A percentile compares a stretch with the other conserved stretches of the same genome.
phyloP scores from a whole-genome alignment of 2,113 vertebrate genomes.

The Dicentrarchus labrax region DNA sequence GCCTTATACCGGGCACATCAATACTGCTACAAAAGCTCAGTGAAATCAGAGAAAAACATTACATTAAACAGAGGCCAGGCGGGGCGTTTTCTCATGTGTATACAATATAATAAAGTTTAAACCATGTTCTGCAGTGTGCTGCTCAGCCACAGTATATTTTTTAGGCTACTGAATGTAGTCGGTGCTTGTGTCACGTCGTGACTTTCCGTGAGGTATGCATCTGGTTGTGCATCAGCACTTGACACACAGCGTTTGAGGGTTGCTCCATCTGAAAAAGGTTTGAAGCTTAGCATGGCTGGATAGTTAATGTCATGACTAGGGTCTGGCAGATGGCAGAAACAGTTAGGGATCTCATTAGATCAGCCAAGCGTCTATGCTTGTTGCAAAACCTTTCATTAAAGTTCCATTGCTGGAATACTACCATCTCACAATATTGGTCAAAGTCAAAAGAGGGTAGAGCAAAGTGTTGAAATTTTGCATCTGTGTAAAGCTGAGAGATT shows the following conservation, averaged over 20 bases:
- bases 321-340: slow-evolving; percentile 88
- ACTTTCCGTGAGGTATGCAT: slow-evolving; percentile 35
- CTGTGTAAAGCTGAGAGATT: slow-evolving; percentile 58
- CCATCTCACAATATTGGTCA: slow-evolving; percentile 80
- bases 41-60: slow-evolving; percentile 69
- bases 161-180: slow-evolving; percentile 13
- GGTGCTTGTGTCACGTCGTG: slow-evolving; percentile 9
- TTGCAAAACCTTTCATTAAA: slow-evolving; percentile 87
- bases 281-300: slow-evolving; percentile 80
- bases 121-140: not conserved
- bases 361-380: slow-evolving; percentile 83
- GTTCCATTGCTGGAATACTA: slow-evolving; percentile 78
- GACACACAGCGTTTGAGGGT: slow-evolving; percentile 66
- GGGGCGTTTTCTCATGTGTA: slow-evolving; percentile 14
- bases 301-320: slow-evolving; percentile 86
- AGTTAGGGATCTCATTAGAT: slow-evolving; percentile 89
- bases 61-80: slow-evolving; percentile 19
- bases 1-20: slow-evolving; percentile 54
- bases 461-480: slow-evolving; percentile 69
- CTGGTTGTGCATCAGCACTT: slow-evolving; percentile 62
- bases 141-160: slow-evolving; percentile 14
- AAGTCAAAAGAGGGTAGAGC: slow-evolving; percentile 82
- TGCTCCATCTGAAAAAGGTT: slow-evolving; percentile 73
- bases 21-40: slow-evolving; percentile 70
- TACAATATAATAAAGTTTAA: slow-evolving; percentile 30